Conservation (phyloP, 2,888 invertebrate species). For the Chloromyia formosa region DNA sequence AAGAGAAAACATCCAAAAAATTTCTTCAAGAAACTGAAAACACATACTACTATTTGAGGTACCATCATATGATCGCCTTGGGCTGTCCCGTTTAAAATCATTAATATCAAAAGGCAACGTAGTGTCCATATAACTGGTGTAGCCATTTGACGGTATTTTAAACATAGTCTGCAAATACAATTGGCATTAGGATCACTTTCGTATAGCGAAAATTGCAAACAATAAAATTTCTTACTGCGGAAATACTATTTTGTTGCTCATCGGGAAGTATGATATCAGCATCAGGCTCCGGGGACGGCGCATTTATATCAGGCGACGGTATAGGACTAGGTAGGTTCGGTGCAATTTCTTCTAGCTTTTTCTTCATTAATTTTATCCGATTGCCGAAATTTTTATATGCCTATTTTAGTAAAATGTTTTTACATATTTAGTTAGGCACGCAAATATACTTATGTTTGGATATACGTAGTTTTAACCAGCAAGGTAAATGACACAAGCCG, state of each 20-base stretch:
- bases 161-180: constrained; percentile 56
- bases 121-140: constrained; percentile 72
- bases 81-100: constrained; percentile 61
- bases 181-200: too few species aligned
- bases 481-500: too few species aligned
- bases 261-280: constrained; percentile 81
- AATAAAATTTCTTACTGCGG: constrained; percentile 34
- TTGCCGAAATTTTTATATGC: constrained; percentile 95
- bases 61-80: constrained; percentile 42
- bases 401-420: constrained; percentile 67
- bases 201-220: not conserved
- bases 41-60: constrained; percentile 44
- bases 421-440: too few species aligned
- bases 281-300: constrained; percentile 83
- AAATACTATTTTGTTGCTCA: constrained; percentile 56
- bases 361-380: constrained; percentile 84
- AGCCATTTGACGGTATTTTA: constrained; percentile 66
- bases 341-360: constrained; percentile 83
- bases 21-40: constrained; percentile 16
- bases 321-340: constrained; percentile 75
- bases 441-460: too few species aligned
- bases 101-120: constrained; percentile 70
- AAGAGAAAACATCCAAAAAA: constrained; percentile 18
- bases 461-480: too few species aligned
- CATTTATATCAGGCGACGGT: constrained; percentile 70